A percentile compares a stretch with the other conserved stretches of the same genome.
Evolutionary conservation across 2,888 invertebrate genomes (phyloP).

Genomic region (Melanophora roralis): DNA sequence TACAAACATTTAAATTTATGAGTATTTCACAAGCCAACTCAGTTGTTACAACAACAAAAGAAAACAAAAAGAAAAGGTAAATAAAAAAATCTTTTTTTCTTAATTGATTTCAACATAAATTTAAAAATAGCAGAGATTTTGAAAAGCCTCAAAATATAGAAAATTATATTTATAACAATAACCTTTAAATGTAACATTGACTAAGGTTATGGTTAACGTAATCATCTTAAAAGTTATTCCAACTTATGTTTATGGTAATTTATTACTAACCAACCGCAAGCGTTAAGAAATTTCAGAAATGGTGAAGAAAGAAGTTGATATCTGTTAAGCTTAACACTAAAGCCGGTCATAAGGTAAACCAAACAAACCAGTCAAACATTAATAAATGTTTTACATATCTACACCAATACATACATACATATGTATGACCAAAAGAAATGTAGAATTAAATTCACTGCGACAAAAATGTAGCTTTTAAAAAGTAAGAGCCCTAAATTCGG

Average conservation of each 20-base stretch:
- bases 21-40: constrained; percentile 2
- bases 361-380: too few species aligned
- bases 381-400: too few species aligned
- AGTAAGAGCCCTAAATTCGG: too few species aligned
- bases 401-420: too few species aligned
- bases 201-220: constrained; percentile 34
- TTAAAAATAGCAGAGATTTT: not conserved
- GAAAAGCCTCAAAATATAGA: not conserved
- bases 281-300: not conserved
- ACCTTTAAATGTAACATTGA: constrained; percentile 4
- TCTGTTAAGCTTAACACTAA: constrained; percentile 6
- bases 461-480: too few species aligned
- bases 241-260: too few species aligned
- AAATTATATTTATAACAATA: constrained; percentile 23
- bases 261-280: too few species aligned
- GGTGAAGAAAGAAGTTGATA: not conserved
- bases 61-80: not conserved
- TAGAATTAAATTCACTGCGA: too few species aligned
- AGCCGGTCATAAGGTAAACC: not conserved
- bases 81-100: constrained; percentile 1
- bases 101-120: not conserved
- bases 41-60: constrained; percentile 13
- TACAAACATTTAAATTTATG: not conserved
- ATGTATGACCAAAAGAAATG: too few species aligned
- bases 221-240: not conserved